Percentiles rank a stretch among this genome's conserved stretches.
Conservation (phyloP, 2,797 vertebrate genomes). For the Sandelia bainsii region DNA sequence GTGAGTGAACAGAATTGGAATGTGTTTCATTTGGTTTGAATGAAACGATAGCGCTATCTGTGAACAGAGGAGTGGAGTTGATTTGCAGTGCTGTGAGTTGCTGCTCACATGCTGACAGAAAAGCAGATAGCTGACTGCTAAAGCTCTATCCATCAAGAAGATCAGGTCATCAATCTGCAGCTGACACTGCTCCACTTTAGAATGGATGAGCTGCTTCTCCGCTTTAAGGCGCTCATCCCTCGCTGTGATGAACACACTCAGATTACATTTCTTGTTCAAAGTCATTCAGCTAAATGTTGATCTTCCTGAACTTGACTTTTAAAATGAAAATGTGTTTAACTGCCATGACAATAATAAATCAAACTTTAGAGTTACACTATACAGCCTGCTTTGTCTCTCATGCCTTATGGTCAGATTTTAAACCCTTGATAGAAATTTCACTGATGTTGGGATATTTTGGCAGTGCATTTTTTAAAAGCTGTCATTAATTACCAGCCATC, state of each 20-base stretch:
- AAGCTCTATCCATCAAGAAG: conserved; percentile 63
- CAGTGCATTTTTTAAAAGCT: no score
- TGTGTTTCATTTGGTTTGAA: conserved; percentile 7
- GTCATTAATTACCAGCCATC: no score
- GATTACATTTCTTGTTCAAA: conserved; percentile 31
- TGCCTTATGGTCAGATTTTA: no score
- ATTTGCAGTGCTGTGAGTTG: conserved; percentile 11
- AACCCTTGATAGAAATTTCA: background rate
- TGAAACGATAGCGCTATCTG: conserved; percentile 19
- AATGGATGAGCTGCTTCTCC: conserved; percentile 32
- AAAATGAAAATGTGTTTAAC: conserved; percentile 6
- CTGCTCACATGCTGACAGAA: conserved; percentile 23
- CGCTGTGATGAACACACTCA: conserved; percentile 31
- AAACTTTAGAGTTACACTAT: background rate
- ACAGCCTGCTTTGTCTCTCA: background rate
- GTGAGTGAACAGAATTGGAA: background rate
- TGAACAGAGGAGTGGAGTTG: conserved; percentile 9
- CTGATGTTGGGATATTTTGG: background rate
- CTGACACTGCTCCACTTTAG: conserved; percentile 32
- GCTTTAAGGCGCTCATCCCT: conserved; percentile 25
- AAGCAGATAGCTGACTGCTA: conserved; percentile 35
- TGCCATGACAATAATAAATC: conserved; percentile 8
- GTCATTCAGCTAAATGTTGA: conserved; percentile 18
- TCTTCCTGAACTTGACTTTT: conserved; percentile 9
- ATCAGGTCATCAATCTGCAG: conserved; percentile 61